Evolutionary conservation across 2,888 invertebrate species (phyloP), one percentile per base, ranked within the genome.

Genomic region (Andrena trimmerana): DNA sequence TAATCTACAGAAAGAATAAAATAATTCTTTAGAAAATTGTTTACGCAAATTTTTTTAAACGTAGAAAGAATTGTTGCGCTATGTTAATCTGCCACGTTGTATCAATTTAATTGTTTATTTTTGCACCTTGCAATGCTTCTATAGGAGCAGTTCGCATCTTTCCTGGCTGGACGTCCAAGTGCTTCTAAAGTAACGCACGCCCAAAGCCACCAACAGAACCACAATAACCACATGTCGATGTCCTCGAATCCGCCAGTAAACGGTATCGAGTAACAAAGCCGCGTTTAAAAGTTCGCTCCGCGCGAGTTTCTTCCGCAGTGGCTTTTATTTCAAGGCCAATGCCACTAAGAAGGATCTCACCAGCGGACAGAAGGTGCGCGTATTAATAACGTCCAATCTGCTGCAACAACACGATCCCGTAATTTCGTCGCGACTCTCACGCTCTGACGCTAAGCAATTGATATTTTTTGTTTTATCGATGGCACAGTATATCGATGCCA

Each of bases 161-260:
- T 96, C 89, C 92, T 96, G 69, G 96, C 96, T 13, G 96, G 96
- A 65, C 96, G 96, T 83, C 96, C 96, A 71, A 95, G 96, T 89
- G 95, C 95, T 0, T 95, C 95, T 89, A 96, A 96, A 91, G 95
- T 95, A 2, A 91, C 95, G 5, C 95, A 95, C 27, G 93, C 94
- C 85, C 94, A 84, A 90, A 94, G 94, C 93, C 94, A 90, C 93
- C 94, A 91, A 90, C 94, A 90, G 94, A 95, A 94, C 75, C 92
- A 94, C 89, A 92, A 92, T 83, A 93, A 94, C 82, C 90, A 93
- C 87, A 78, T 86, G 83, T 84, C 87, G 50, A 74, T 86, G 65
- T 73, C 91, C 20, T 73, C 90, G 27, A 90, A 83, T 78, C 84
- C 90, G 52, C 85, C 93, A 13, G 63, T 90, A 57, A 93, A 93